Base-by-base conservation (phyloP, 2,888 invertebrate species). In the Lordiphosa fenestrarum region DNA sequence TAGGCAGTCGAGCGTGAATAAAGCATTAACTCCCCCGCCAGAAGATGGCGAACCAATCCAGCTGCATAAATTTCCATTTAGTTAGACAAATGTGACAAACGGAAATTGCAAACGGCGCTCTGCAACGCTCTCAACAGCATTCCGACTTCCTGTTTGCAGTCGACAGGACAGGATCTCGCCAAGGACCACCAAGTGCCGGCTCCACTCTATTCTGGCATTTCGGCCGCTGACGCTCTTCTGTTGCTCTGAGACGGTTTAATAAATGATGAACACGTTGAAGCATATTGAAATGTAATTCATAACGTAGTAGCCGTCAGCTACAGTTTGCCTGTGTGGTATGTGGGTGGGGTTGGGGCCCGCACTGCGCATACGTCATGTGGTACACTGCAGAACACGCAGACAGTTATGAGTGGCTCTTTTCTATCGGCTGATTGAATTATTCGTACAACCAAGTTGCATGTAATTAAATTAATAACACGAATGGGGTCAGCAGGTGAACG, bases 261-360 rank as follows among this genome's bases (percentile, higher is more conserved):
- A 77, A 77, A 66, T 73, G 67, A 77, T 80, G 77, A 77, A 66
- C 69, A 69, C 56, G 73, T 62, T 77, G 76, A 77, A 65, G 69
- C 81, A 80, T 65, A 76, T 80, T 77, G 73, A 80, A 77, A 80
- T 76, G 66, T 80, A 71, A 76, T 77, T 77, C 76, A 80, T 73
- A 80, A 80, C 77, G 61, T n/a, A 72, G 46, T 48, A 71, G 38
- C 53, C 12, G 7, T 19, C 38, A 40, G 10, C 37, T 15, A 37
- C 48, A 36, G 12, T 13, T 41, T 41, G 40, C 40, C 21, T 10
- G 25, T 13, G 12, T 15, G 13, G 30, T 7, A 30, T 30, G 42
- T 25, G 5, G 9, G 30, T 5, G 7, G 25, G 21, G 30, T 4
- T 2, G 40, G 38, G 30, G 36, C 5, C 19, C 6, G 46, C 44